A percentile compares a stretch with the other conserved stretches of the same genome.
phyloP scores from a whole-genome alignment of 2,888 invertebrate species.

The Clitarchus hookeri region DNA sequence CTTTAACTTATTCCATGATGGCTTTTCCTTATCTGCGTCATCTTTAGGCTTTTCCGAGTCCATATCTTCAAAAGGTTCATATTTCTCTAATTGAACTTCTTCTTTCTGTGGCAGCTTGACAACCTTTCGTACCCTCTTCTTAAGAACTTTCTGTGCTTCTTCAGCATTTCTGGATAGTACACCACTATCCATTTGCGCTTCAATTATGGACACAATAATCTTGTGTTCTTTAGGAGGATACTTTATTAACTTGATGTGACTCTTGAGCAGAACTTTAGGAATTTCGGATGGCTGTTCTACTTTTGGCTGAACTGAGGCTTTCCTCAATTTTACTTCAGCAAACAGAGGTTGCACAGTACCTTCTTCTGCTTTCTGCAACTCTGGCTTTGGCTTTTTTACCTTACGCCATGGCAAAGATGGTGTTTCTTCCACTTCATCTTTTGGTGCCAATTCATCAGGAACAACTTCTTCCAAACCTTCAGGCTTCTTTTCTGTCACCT shows the following conservation, averaged over 20 bases:
- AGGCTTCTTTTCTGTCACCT: background rate
- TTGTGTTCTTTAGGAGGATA: constrained; percentile 4
- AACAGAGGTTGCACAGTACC: constrained; percentile 46
- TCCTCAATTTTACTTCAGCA: constrained; percentile 14
- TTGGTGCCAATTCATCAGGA: background rate
- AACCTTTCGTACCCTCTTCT: background rate
- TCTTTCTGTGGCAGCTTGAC: background rate
- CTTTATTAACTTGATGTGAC: background rate
- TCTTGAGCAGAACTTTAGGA: background rate
- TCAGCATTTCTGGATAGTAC: background rate
- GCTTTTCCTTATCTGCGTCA: constrained; percentile 46
- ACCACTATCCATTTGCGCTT: background rate
- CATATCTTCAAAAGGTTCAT: constrained; percentile 9
- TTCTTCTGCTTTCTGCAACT: constrained; percentile 44
- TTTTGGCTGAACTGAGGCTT: background rate
- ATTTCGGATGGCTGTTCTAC: background rate
- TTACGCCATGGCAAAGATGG: constrained; percentile 46
- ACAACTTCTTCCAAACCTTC: background rate
- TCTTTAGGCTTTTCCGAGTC: constrained; percentile 32
- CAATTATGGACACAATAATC: background rate
- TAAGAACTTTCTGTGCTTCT: constrained; percentile 2
- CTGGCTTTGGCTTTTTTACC: constrained; percentile 43
- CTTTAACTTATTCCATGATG: constrained; percentile 30
- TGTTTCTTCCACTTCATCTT: background rate
- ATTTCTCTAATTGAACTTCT: background rate